Evolutionary conservation across 2,888 invertebrate species (phyloP).

Genomic region (Hoplodrina blanda): DNA sequence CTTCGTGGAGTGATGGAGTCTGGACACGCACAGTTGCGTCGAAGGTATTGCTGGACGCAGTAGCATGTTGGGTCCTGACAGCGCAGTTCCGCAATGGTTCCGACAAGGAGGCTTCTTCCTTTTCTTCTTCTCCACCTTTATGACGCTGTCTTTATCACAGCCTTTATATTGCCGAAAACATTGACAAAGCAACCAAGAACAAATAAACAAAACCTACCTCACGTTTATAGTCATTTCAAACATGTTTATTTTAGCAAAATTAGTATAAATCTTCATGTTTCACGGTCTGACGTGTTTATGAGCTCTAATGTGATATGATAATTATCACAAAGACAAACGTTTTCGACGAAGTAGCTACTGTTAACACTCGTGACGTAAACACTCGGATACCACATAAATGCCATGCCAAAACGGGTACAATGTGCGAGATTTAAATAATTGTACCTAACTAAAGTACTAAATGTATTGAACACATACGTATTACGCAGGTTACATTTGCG

Average conservation of each 20-base stretch:
- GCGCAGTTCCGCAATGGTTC: too few relatives aligned
- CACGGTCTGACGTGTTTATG: conserved; percentile 14
- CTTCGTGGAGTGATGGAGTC: too few relatives aligned
- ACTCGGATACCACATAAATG: conserved; percentile 8
- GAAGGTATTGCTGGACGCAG: too few relatives aligned
- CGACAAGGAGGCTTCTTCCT: too few relatives aligned
- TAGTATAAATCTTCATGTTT: conserved; percentile 25
- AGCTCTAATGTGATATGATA: conserved; percentile 14
- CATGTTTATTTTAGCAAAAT: conserved; percentile 21
- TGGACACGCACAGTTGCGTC: too few relatives aligned
- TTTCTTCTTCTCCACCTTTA: too few relatives aligned
- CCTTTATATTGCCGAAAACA: neutral
- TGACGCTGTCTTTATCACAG: too few relatives aligned
- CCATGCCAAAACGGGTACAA: conserved; percentile 13
- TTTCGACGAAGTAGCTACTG: conserved; percentile 14
- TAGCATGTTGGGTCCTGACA: too few relatives aligned
- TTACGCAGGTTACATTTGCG: conserved; percentile 7
- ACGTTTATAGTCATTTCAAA: conserved; percentile 13
- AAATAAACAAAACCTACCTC: neutral
- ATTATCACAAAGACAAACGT: conserved; percentile 22
- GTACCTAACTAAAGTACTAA: neutral
- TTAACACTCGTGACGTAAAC: conserved; percentile 24
- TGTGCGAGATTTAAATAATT: conserved; percentile 9
- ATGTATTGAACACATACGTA: conserved; percentile 19
- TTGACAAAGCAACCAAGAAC: conserved; percentile 10